Percentiles rank a stretch among this genome's conserved stretches.
Evolutionary conservation across 2,888 invertebrate genomes (phyloP).

Genomic region (Beris chalybata): DNA sequence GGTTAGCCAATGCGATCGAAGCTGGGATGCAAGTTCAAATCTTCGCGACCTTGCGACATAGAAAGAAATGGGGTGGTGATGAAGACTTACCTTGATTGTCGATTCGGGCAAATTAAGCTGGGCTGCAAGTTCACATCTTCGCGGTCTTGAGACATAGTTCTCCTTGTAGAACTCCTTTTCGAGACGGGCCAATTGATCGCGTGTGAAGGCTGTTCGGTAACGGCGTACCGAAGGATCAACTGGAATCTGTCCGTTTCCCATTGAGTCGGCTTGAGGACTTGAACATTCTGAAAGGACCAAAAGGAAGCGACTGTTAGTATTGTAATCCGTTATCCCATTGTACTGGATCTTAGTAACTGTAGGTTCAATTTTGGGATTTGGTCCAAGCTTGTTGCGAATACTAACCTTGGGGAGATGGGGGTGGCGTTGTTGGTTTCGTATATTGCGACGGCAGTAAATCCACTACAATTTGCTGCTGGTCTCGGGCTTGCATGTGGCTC

Average conservation of each 20-base stretch:
- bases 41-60: constrained; percentile 94
- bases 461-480: constrained; percentile 60
- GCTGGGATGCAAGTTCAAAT: constrained; percentile 90
- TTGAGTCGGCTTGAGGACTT: constrained; percentile 54
- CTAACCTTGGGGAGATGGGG: constrained; percentile 60
- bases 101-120: constrained; percentile 93
- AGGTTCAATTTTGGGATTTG: not conserved
- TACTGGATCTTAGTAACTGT: not conserved
- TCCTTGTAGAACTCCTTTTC: constrained; percentile 97
- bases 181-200: constrained; percentile 87
- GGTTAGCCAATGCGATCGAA: not conserved
- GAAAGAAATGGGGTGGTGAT: constrained; percentile 32
- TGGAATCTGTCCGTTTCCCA: constrained; percentile 47
- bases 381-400: constrained; percentile 28
- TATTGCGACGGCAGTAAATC: constrained; percentile 64
- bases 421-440: constrained; percentile 57
- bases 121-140: constrained; percentile 91
- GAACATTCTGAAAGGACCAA: constrained; percentile 54
- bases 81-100: constrained; percentile 85
- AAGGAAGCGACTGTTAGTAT: constrained; percentile 7
- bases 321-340: too few relatives aligned
- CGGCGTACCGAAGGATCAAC: constrained; percentile 74
- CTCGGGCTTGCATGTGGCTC: constrained; percentile 45
- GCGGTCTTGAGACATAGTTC: constrained; percentile 95
- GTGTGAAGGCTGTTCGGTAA: constrained; percentile 95